Evolutionary conservation across 2,888 invertebrate species (phyloP).

Genomic region (Ischnura elegans): DNA sequence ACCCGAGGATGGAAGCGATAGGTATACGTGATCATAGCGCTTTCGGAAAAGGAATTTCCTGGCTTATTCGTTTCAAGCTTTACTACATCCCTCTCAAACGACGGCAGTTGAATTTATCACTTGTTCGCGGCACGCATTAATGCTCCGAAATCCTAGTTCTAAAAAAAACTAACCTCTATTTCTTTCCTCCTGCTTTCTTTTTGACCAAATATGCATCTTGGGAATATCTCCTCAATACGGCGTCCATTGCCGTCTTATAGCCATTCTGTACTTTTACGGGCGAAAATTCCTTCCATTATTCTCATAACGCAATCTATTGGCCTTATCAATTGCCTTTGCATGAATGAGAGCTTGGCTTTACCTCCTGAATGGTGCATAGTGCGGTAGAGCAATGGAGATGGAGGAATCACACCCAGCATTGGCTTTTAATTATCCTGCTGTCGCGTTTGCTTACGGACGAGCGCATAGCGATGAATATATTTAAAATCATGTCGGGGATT

Average conservation of each 20-base stretch:
- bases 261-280: neutral
- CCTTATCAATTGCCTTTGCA: neutral
- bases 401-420: neutral
- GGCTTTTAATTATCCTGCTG: neutral
- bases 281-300: neutral
- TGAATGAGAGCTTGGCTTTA: neutral
- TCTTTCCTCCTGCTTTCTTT: neutral
- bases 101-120: neutral
- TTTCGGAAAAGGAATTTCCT: neutral
- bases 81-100: neutral
- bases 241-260: neutral
- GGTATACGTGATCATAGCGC: neutral
- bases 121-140: neutral
- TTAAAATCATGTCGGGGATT: neutral
- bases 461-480: neutral
- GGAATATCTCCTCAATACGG: neutral
- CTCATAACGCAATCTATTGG: neutral
- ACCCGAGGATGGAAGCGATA: neutral
- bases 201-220: too few relatives aligned
- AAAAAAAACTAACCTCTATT: neutral
- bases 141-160: neutral
- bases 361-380: neutral
- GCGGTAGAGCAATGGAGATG: neutral
- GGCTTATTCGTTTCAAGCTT: neutral
- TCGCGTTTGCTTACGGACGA: neutral